Base-by-base conservation (phyloP, 2,797 vertebrate genomes). In the Spinus olivaceus region DNA sequence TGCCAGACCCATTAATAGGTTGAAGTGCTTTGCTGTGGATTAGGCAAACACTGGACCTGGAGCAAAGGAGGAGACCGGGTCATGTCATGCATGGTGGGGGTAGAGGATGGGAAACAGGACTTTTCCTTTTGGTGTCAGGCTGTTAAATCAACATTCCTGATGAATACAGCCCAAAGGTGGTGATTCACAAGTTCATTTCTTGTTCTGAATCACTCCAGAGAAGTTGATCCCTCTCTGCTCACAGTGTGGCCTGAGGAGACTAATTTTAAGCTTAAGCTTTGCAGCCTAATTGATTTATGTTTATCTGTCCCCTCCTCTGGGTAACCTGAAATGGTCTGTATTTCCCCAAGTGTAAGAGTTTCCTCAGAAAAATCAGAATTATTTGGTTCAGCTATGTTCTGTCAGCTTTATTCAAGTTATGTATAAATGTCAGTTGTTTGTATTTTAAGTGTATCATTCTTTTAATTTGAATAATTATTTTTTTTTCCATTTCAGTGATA, bases 401-500 rank as follows among this genome's bases (percentile, higher is more conserved):
- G 2, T 47, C 46, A 76, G 12, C 41, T 82, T 94, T 81, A n/a
- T 76, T 81, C 0, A 12, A 56, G 5, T 85, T 80, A 30, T 6
- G 1, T 65, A 59, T 51, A 30, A 18, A 44, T 81, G 18, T 63
- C 14, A 23, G 10, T 66, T 72, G 24, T 81, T 65, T n/a, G 17
- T 69, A 22, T 84, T 84, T 51, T 30, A 44, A 78, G 9, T 85
- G 15, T 82, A 19, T 50, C 32, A 3, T 2, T 59, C 27, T 81
- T 76, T 50, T 41, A 72, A 76, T 65, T 86, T 84, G 28, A 92
- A 74, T 86, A 25, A 0, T 16, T 16, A 90, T 7, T 91, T 7
- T 91, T 90, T 41, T 90, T 93, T 81, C 22, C 12, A 12, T 92
- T 94, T 85, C 97, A 99, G 99, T 96, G 99, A 99, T 97, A 99